Conservation (phyloP, 2,888 invertebrate species). For the Tetragnatha montana region DNA sequence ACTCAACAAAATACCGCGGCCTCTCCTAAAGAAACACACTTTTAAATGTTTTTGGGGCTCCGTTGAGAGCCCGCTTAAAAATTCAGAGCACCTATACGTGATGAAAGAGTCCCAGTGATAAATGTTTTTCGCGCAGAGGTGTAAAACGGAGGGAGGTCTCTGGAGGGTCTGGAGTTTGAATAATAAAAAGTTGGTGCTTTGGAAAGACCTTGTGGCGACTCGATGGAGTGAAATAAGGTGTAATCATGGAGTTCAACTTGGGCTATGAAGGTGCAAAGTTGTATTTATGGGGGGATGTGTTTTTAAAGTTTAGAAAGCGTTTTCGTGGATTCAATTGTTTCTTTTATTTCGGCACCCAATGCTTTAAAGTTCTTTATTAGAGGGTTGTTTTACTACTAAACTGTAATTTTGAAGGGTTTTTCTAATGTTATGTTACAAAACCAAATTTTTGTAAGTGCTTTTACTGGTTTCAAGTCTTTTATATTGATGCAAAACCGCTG, state of each 20-base stretch:
- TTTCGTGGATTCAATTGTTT: no score
- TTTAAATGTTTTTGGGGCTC: conserved; percentile 43
- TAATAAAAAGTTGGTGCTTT: not conserved
- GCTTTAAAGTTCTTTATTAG: no score
- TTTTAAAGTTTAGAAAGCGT: not conserved
- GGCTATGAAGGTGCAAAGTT: not conserved
- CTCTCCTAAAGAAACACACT: conserved; percentile 40
- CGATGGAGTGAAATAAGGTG: not conserved
- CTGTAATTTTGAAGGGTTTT: no score
- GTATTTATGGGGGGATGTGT: not conserved
- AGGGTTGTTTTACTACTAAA: no score
- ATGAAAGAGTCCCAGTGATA: conserved; percentile 29
- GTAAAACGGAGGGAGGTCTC: conserved; percentile 1
- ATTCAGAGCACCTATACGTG: conserved; percentile 63
- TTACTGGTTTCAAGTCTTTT: no score
- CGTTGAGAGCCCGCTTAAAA: conserved; percentile 43
- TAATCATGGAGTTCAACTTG: not conserved
- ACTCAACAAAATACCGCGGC: conserved; percentile 19
- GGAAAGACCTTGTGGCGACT: not conserved
- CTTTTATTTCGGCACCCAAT: no score
- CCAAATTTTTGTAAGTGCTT: no score
- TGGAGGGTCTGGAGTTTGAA: not conserved
- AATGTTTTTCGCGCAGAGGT: not conserved
- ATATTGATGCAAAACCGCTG: no score
- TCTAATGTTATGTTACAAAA: no score